Percentiles rank a stretch among this genome's conserved stretches.
Conservation (phyloP, 2,888 invertebrate species). For the Heliconius sara region DNA sequence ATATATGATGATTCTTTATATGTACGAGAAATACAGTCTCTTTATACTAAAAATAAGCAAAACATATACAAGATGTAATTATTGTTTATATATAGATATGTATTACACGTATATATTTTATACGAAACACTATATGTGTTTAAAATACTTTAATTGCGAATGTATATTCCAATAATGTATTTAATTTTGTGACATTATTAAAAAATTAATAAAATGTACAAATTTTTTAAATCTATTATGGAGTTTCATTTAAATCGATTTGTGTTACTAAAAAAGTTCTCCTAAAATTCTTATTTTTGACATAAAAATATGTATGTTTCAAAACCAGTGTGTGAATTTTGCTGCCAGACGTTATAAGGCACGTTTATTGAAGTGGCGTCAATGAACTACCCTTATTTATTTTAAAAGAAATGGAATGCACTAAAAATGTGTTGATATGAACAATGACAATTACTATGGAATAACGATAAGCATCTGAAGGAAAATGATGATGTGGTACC, state of each 20-base stretch:
- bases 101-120: constrained; percentile 13
- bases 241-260: constrained; percentile 54
- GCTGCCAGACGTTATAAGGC: too few relatives aligned
- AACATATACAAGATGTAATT: constrained; percentile 7
- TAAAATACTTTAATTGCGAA: constrained; percentile 8
- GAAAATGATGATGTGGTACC: too few relatives aligned
- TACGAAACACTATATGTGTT: constrained; percentile 3
- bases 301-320: too few relatives aligned
- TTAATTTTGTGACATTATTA: constrained; percentile 18
- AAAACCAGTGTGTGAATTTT: too few relatives aligned
- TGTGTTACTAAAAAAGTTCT: not conserved
- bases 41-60: not conserved
- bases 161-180: constrained; percentile 13
- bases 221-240: constrained; percentile 59
- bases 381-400: too few relatives aligned
- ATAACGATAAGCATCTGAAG: too few relatives aligned
- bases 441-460: too few relatives aligned
- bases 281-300: too few relatives aligned
- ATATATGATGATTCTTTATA: not conserved
- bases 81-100: not conserved
- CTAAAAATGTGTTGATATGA: too few relatives aligned
- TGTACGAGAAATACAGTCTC: not conserved
- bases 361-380: too few relatives aligned
- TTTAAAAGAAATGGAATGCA: too few relatives aligned
- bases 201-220: constrained; percentile 60